phyloP scores from a whole-genome alignment of 23 tunicate genomes.

The Styela plicata region DNA sequence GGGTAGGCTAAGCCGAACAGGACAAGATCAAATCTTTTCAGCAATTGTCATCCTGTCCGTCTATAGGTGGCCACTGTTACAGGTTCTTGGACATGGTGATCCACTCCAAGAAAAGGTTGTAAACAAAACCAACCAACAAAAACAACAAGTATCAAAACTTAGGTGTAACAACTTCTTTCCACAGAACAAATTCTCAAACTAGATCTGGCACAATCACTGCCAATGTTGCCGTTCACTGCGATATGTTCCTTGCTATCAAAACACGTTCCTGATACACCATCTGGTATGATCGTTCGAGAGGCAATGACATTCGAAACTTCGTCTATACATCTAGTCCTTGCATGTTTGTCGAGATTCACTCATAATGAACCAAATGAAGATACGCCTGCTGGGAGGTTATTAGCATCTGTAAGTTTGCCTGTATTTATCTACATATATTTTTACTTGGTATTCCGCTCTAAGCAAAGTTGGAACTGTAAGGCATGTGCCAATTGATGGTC shows the following conservation, averaged over 20 bases:
- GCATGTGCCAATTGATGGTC: no score
- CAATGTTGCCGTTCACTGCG: conserved; percentile 28
- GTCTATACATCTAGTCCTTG: conserved; percentile 5
- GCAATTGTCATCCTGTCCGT: no score
- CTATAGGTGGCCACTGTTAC: no score
- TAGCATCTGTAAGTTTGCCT: conserved; percentile 10
- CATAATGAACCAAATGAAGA: conserved; percentile 17
- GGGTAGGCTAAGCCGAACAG: no score
- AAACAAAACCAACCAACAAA: no score
- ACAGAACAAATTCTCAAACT: conserved; percentile 18
- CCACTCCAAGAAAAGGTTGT: no score
- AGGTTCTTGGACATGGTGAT: no score
- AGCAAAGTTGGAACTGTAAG: not conserved
- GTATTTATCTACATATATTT: not conserved
- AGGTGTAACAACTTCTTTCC: no score
- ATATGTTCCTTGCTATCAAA: not conserved
- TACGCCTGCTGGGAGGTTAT: conserved; percentile 8
- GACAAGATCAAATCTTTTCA: no score
- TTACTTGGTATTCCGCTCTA: not conserved
- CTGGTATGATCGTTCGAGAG: conserved; percentile 9
- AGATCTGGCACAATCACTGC: conserved; percentile 2
- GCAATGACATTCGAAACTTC: conserved; percentile 16
- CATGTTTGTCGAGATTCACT: conserved; percentile 16
- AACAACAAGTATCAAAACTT: no score
- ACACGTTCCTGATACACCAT: not conserved